Evolutionary conservation across 2,888 invertebrate species (phyloP), one percentile per base, ranked within the genome.

Genomic region (Megastigmus dorsalis): DNA sequence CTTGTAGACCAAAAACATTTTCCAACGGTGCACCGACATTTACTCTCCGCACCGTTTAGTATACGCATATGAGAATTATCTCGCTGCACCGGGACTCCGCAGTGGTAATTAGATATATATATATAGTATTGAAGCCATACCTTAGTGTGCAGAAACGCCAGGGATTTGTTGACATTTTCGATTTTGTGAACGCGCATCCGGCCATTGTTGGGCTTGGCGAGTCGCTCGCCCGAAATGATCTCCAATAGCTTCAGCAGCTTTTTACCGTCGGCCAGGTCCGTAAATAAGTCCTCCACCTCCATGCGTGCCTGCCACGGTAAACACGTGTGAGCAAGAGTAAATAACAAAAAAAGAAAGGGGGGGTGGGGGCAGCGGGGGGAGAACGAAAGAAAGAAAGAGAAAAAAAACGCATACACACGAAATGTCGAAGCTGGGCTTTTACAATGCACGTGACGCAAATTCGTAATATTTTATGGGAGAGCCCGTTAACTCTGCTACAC

Each of bases 121-220:
- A n/a, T n/a, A n/a, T n/a, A n/a, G n/a, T n/a, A n/a, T n/a, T 26
- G 26, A 4, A 7, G 18, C 20, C 15, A 26, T 84, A 93, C 94
- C 93, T 98, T 98, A 70, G 97, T 97, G 88, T 97, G 97, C 81
- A 98, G 90, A 89, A 98, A 98, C 85, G 96, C 96, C 86, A 98
- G 91, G 86, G 97, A 96, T 90, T 97, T 97, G 91, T 99, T 99
- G 85, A 99, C 96, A 89, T 99, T 99, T 90, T 99, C 99, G 73
- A 99, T 96, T 91, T 98, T 98, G 91, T 99, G 99, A 60, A 99
- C 98, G 80, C 98, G 91, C 95, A 99, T 96, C 78, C 95, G 93
- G 52, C 98, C 98, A 87, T 93, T 95, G 91, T 99, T 99, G 84
- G 99, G 98, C 83, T 97, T 94, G 78, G 97, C 98, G 83, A 99